These are phyloP conservation scores for Halictus ligatus DNA, from an alignment of 2,888 invertebrate species.

Conservation along the genomic window DNA sequence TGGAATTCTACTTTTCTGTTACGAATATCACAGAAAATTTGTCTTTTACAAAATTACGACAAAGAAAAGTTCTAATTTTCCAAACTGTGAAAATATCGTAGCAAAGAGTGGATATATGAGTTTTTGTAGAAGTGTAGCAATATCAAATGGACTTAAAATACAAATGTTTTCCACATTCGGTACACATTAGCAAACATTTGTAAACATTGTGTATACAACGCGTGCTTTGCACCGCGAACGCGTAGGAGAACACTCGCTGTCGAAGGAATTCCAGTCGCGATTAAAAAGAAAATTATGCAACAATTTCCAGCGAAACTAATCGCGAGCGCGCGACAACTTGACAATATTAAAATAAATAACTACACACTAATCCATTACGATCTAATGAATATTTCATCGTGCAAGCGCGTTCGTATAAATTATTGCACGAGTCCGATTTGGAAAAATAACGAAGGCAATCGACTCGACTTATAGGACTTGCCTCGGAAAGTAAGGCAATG, in stretches of 20 bases:
- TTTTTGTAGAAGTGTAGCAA: background rate
- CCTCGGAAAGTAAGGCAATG: background rate
- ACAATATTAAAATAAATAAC: conserved; percentile 13
- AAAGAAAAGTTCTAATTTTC: background rate
- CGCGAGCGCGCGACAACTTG: background rate
- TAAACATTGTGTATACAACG: background rate
- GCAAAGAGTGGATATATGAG: background rate
- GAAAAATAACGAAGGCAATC: background rate
- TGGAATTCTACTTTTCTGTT: too few relatives aligned
- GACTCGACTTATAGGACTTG: background rate
- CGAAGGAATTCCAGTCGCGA: background rate
- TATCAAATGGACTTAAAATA: background rate
- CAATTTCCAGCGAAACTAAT: conserved; percentile 1
- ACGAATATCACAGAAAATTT: background rate
- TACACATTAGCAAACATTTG: background rate
- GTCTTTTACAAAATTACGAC: background rate
- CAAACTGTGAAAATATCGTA: background rate
- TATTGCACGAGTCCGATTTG: background rate
- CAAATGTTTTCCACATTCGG: background rate
- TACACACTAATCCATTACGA: background rate
- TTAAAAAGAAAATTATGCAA: conserved; percentile 4
- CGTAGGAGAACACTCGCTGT: background rate
- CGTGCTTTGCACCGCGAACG: background rate
- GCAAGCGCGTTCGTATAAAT: conserved; percentile 6
- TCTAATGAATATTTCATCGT: conserved; percentile 16